Conservation (phyloP, 2,113 vertebrate genomes). For the Chaetorhynchus papuensis region DNA sequence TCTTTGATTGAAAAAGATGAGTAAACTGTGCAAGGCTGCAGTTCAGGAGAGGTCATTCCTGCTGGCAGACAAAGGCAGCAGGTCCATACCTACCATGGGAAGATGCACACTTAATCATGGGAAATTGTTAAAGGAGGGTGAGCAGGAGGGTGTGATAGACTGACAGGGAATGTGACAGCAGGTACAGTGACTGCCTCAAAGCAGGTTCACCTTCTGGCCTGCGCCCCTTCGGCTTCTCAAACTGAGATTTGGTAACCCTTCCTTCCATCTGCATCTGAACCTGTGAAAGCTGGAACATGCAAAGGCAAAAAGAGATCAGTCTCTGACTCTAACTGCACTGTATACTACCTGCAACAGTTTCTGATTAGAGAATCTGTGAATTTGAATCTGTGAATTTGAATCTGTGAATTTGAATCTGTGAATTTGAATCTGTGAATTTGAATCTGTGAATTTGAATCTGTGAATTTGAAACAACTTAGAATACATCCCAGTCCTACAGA, state of each 20-base stretch:
- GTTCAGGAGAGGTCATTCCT: neutral
- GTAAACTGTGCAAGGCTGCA: neutral
- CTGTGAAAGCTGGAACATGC: neutral
- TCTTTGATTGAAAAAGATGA: neutral
- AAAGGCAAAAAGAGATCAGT: neutral
- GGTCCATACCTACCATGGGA: no score
- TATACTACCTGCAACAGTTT: neutral
- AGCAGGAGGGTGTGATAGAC: slow-evolving; percentile 65
- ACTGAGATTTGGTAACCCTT: slow-evolving; percentile 77
- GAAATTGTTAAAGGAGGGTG: neutral
- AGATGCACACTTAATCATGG: neutral
- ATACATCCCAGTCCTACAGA: neutral
- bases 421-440: no score
- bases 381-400: no score
- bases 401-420: no score
- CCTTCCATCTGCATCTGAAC: slow-evolving; percentile 80
- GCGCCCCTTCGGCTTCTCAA: slow-evolving; percentile 82
- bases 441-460: no score
- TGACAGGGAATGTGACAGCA: slow-evolving; percentile 81
- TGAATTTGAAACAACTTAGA: neutral
- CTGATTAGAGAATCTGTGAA: neutral
- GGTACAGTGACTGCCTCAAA: slow-evolving; percentile 80
- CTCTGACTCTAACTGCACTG: neutral
- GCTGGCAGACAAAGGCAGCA: neutral
- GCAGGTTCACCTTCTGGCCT: slow-evolving; percentile 84